Evolutionary conservation across 1,140 invertebrate species (phyloP), one percentile per base, ranked within the genome.

Genomic region (Zaprionus lachaisei): DNA sequence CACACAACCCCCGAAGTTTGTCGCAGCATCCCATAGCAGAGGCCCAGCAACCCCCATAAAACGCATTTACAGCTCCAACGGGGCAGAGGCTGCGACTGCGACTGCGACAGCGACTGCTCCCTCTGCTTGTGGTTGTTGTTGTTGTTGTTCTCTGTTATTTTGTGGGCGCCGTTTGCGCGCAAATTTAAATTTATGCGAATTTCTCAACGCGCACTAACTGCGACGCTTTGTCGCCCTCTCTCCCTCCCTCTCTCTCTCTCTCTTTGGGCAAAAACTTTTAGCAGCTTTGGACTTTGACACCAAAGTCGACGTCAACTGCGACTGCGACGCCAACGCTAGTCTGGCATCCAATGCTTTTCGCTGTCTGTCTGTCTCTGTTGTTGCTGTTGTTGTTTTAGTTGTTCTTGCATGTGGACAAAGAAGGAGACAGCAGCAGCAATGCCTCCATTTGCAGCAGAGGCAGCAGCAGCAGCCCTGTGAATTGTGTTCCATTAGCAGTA

Each of bases 181-280:
- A 89, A 87, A 89, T 87, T 87, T 81, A 89, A 87, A 87, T 87
- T 89, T 87, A 87, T 87, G 80, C 62, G 83, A 86, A 82, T 67
- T 56, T 86, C 72, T 82, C 54, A 67, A 72, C 76, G 72, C 81
- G 83, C 83, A 86, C 83, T 86, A 86, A 86, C 77, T 72, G 68
- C 73, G 73, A 63, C 72, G 72, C 41, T 63, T 70, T 72, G 82
- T 58, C 76, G 64, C 75, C 71, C 70, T 17, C 44, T 47, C 20
- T 38, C 26, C 17, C 12, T 28, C 17, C 22, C 49, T 20, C 34
- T 44, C 14, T 5, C 34, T 44, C 14, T 5, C 1, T 4, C n/a
- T 47, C 41, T 47, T 7, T 9, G 2, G 4, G 55, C 70, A 68
- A 68, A 69, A 87, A 87, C 65, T 80, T 87, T 84, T 80, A 17